These are phyloP conservation scores for Chalcis sispes DNA, from an alignment of 2,888 invertebrate genomes.

Conservation along the genomic window DNA sequence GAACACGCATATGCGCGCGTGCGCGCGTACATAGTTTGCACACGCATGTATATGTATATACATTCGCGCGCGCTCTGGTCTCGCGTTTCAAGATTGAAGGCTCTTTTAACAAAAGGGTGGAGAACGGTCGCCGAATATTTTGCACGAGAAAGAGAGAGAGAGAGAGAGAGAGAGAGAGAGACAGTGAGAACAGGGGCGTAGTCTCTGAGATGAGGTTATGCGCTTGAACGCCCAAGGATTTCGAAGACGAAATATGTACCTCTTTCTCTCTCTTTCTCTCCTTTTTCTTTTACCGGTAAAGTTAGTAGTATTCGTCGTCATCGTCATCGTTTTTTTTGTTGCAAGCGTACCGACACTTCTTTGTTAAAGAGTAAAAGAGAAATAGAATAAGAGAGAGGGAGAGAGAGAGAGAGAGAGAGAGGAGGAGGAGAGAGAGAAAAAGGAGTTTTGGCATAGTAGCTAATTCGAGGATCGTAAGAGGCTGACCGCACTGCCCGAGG, in stretches of 20 bases:
- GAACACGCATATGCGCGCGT: conserved; percentile 1
- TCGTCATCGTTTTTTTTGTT: neutral
- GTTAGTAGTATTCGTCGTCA: neutral
- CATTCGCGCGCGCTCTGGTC: too few relatives aligned
- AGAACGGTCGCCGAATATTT: conserved; percentile 2
- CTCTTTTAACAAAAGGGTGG: conserved; percentile 44
- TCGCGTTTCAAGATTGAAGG: conserved; percentile 41
- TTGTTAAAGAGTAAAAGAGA: conserved; percentile 14
- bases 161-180: too few relatives aligned
- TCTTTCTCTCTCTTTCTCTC: conserved; percentile 2
- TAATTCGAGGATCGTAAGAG: conserved; percentile 70
- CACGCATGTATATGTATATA: too few relatives aligned
- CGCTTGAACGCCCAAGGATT: conserved; percentile 3
- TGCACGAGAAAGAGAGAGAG: neutral
- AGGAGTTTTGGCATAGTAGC: conserved; percentile 48
- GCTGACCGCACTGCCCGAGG: conserved; percentile 55
- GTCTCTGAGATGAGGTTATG: conserved; percentile 1
- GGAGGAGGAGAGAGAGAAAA: conserved; percentile 60
- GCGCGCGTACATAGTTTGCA: conserved; percentile 7
- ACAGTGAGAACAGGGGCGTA: conserved; percentile 1
- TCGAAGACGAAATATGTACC: conserved; percentile 3
- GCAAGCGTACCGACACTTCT: conserved; percentile 18
- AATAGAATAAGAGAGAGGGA: conserved; percentile 61
- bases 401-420: conserved; percentile 51
- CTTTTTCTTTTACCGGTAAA: neutral